Evolutionary conservation across 2,113 vertebrate species (phyloP).

Genomic region (Chionomys nivalis): DNA sequence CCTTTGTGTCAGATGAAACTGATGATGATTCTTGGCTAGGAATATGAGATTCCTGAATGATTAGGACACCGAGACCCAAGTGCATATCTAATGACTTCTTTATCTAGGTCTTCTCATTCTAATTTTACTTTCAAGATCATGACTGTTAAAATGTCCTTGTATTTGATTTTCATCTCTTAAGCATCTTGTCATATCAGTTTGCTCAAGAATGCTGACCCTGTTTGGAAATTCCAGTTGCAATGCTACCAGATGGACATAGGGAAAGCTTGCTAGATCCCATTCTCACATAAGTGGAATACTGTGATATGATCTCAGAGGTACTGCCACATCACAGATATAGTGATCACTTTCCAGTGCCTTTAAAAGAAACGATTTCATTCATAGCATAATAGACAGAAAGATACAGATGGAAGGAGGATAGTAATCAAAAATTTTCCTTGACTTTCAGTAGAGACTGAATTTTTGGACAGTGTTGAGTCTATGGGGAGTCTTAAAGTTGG

Average conservation of each 20-base stretch:
- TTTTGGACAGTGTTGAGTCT: not conserved
- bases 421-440: not conserved
- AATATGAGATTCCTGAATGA: conserved; percentile 65
- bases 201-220: conserved; percentile 52
- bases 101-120: conserved; percentile 36
- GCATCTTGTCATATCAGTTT: conserved; percentile 58
- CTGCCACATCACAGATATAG: not conserved
- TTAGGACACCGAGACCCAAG: conserved; percentile 56
- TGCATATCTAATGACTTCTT: conserved; percentile 49
- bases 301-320: conserved; percentile 23
- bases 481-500: not conserved
- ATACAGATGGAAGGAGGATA: not conserved
- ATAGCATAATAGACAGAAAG: not conserved
- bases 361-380: conserved; percentile 39
- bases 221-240: conserved; percentile 56
- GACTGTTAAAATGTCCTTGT: conserved; percentile 51
- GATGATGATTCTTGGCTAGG: conserved; percentile 67
- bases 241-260: conserved; percentile 35
- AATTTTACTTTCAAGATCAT: conserved; percentile 45
- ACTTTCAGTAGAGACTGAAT: not conserved
- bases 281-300: conserved; percentile 25
- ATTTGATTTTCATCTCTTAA: conserved; percentile 67
- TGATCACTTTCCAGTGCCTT: conserved; percentile 7
- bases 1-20: conserved; percentile 60
- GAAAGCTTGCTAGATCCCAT: conserved; percentile 23